Base-by-base conservation (phyloP, 2,797 vertebrate genomes). In the Malacoraja senta region DNA sequence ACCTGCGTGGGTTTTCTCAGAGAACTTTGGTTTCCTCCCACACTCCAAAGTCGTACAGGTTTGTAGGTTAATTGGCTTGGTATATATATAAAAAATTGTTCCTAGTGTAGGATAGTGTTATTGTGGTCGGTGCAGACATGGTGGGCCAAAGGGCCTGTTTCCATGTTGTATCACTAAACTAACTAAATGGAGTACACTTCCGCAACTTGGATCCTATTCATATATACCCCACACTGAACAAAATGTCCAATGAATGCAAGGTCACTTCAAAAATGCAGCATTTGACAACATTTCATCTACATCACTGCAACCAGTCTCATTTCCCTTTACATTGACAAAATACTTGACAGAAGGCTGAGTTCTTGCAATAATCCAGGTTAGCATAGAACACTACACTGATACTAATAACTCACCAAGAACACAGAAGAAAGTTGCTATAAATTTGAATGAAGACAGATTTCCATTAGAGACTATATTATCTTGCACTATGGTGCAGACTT, bases 351-450 rank as follows among this genome's bases (percentile, higher is more conserved):
- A 17, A 9, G 15, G n/a, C 2, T 21, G 63, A 88, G 29, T 68
- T 88, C 63, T 68, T 68, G 15, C 84, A 78, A 78, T 35, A 78
- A 78, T 35, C 77, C 77, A 35, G 15, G n/a, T 68, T 35, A 68
- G 15, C 61, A 65, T 68, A 63, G 61, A 19, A 68, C 63, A 88
- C 53, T 61, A 61, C 83, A 63, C n/a, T 63, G 29, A 21, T 21
- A 35, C 32, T 19, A 68, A 68, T 35, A 68, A 88, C 84, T 68
- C 84, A 88, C 21, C 9, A 19, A 35, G n/a, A 68, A 68, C 32
- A 35, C 61, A n/a, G 84, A 88, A 21, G 61, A 15, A 88, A 88
- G 84, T 88, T 68, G 61, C 61, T 35, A 35, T 68, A 88, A 88
- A 88, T 88, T 63, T 24, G n/a, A 88, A 7, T 68, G 61, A 35